Evolutionary conservation across 2,888 invertebrate genomes (phyloP), one percentile per base, ranked within the genome.

Genomic region (Phaonia tiefii): DNA sequence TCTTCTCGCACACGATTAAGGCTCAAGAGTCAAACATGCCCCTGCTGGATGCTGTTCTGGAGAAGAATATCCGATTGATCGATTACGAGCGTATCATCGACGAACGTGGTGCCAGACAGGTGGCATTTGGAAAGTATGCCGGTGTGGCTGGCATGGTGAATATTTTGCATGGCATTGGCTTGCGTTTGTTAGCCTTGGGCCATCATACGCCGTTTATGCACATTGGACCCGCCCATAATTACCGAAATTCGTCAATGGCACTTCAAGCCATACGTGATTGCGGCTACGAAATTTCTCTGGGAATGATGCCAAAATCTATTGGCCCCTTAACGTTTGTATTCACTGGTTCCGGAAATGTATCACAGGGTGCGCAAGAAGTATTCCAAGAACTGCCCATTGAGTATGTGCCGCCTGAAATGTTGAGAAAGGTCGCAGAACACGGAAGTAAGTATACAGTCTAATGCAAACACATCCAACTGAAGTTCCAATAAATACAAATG

Each of bases 171-270:
- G 99, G 99, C 0, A 92, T 99, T 56, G 99, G 99, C 0, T 92
- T 99, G 42, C 92, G 99, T 65, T 92, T 90, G 11, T 92, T 99
- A 72, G 99, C 99, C 0, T 92, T 99, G 25, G 99, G 99, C 0
- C 99, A 99, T 90, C 99, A 99, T 88, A 99, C 99, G 0, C 99
- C 99, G 0, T 99, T 99, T 88, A 98, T 99, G 99, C 98, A 99
- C 88, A 97, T 99, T 83, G 99, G 98, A 0, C 98, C 98, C 3
- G 98, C 99, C 0, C 99, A 99, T 89, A 99, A 99, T 91, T 99
- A 99, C 91, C 93, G 99, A 42, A 98, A 97, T 90, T 98, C 98
- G 0, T 98, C 97, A 86, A 98, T 99, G 97, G 99, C 99, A 0
- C 93, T 97, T 26, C 99, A 99, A 90, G 98, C 99, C 0, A 96